These are phyloP conservation scores for Oryzias dopingdopingensis DNA, from an alignment of 2,797 vertebrate species.

Conservation along the genomic window DNA sequence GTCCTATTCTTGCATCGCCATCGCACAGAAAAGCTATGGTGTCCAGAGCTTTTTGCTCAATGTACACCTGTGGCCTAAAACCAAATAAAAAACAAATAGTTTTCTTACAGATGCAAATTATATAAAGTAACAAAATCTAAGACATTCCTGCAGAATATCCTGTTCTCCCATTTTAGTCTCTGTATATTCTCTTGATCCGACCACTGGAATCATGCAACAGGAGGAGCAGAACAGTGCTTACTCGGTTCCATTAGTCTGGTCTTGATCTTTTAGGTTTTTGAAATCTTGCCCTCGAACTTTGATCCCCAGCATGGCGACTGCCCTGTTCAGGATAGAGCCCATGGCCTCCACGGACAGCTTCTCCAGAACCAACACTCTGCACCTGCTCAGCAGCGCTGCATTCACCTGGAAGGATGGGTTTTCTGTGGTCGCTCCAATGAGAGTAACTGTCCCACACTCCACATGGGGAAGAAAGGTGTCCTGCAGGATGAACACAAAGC, in stretches of 20 bases:
- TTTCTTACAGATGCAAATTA: not conserved
- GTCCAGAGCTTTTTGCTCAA: conserved; percentile 90
- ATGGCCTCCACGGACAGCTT: conserved; percentile 89
- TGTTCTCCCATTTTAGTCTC: no score
- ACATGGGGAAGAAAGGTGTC: conserved; percentile 98
- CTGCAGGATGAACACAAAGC: conserved; percentile 72
- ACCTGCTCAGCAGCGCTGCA: conserved; percentile 90
- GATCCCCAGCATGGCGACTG: conserved; percentile 83
- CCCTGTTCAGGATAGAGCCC: conserved; percentile 87
- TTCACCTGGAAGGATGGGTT: conserved; percentile 99
- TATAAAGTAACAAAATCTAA: no score
- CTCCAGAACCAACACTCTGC: conserved; percentile 92
- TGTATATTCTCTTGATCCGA: no score
- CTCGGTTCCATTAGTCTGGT: conserved; percentile 72
- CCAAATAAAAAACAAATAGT: not conserved
- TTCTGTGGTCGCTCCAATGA: conserved; percentile 96
- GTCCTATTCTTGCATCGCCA: conserved; percentile 88
- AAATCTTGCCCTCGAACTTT: conserved; percentile 67
- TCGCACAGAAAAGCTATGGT: conserved; percentile 92
- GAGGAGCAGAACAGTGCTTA: conserved; percentile 71
- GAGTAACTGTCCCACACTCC: conserved; percentile 91
- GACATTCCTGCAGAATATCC: no score
- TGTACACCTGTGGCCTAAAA: conserved; percentile 78
- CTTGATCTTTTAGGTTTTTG: conserved; percentile 53
- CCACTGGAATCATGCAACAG: conserved; percentile 3